phyloP scores from a whole-genome alignment of 2,888 invertebrate genomes.

The Ormyrus labotus region DNA sequence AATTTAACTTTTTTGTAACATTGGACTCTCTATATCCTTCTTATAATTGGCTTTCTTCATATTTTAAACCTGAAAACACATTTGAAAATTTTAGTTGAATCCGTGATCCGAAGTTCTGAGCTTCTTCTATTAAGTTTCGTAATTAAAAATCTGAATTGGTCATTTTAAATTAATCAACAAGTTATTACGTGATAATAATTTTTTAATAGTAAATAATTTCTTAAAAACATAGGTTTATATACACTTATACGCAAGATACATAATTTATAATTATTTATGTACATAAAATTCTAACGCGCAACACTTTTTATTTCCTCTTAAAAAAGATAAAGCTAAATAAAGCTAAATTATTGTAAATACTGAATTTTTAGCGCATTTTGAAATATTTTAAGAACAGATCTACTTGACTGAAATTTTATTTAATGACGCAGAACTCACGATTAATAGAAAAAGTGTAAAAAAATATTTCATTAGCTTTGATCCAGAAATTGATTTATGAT shows the following conservation, averaged over 20 bases:
- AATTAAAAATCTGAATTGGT: no score
- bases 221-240: constrained; percentile 56
- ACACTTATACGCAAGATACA: constrained; percentile 49
- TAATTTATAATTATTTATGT: constrained; percentile 52
- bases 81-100: no score
- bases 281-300: constrained; percentile 55
- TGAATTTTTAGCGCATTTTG: constrained; percentile 23
- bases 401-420: constrained; percentile 24
- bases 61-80: no score
- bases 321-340: constrained; percentile 40
- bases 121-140: no score
- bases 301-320: constrained; percentile 19
- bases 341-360: constrained; percentile 23
- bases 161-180: not conserved
- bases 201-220: constrained; percentile 49
- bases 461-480: constrained; percentile 21
- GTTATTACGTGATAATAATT: constrained; percentile 19
- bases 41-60: no score
- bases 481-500: constrained; percentile 6
- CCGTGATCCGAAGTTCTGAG: no score
- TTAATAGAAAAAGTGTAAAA: constrained; percentile 43
- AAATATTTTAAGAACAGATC: constrained; percentile 39
- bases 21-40: no score
- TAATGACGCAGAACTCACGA: constrained; percentile 20
- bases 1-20: no score